Evolutionary conservation across 2,888 invertebrate genomes (phyloP).

Genomic region (Oegoconia quadripuncta): DNA sequence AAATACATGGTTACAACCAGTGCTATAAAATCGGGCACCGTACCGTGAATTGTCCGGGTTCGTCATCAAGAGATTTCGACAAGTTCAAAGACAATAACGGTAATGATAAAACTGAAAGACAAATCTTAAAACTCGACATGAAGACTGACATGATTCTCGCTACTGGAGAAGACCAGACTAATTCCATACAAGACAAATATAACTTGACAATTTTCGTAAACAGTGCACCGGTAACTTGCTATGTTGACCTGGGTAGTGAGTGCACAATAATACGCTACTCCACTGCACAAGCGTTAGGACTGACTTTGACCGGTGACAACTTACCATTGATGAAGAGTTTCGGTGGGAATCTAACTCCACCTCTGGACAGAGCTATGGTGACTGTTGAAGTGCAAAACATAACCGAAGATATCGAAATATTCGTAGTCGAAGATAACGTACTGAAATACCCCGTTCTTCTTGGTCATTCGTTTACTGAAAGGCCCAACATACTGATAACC

Average conservation of each 20-base stretch:
- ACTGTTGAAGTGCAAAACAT: slow-evolving; percentile 1
- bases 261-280: slow-evolving; percentile 2
- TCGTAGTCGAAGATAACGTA: slow-evolving; percentile 4
- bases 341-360: background rate
- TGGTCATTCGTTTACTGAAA: slow-evolving; percentile 9
- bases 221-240: background rate
- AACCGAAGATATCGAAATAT: slow-evolving; percentile 5
- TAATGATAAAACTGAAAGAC: background rate
- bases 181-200: background rate
- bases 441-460: background rate
- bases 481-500: slow-evolving; percentile 1
- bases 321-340: slow-evolving; percentile 4
- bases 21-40: slow-evolving; percentile 2
- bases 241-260: slow-evolving; percentile 8
- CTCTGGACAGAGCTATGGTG: background rate
- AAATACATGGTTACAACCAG: no score
- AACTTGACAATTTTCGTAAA: background rate
- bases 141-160: background rate
- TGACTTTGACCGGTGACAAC: background rate
- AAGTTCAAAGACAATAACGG: no score
- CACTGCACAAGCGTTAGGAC: background rate
- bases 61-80: background rate
- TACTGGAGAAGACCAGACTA: background rate
- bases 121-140: background rate
- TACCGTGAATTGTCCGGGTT: background rate